phyloP scores from a whole-genome alignment of 1,140 invertebrate genomes.

The Megalopta genalis region DNA sequence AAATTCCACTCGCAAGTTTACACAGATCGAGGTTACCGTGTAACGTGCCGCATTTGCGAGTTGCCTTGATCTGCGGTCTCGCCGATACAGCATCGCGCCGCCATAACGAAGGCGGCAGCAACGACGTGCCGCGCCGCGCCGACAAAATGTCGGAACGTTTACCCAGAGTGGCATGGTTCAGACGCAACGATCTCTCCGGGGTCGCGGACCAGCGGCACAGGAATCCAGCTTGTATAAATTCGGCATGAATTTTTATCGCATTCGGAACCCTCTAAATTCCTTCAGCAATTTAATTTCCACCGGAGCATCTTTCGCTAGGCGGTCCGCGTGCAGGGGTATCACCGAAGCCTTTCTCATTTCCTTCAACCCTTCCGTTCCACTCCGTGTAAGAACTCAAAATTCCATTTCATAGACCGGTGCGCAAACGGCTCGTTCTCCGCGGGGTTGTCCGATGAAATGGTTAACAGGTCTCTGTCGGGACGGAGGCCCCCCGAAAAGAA shows the following conservation, averaged over 20 bases:
- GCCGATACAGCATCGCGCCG: background rate
- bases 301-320: background rate
- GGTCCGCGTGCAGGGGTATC: background rate
- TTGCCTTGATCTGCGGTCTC: background rate
- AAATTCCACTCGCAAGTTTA: background rate
- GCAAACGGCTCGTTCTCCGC: too few species aligned
- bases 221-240: too few species aligned
- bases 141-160: conserved; percentile 1
- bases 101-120: background rate
- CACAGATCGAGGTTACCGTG: background rate
- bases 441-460: background rate
- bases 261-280: background rate
- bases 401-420: background rate
- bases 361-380: background rate
- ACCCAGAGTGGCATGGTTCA: background rate
- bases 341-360: background rate
- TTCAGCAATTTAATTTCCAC: background rate
- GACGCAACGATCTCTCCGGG: background rate
- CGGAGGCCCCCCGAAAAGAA: background rate
- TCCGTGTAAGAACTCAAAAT: background rate
- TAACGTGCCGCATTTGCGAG: background rate
- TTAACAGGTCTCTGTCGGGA: background rate
- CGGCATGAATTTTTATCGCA: too few species aligned
- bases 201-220: too few species aligned
- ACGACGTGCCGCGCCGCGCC: too few species aligned